Base-by-base conservation (phyloP, 2,113 vertebrate species). In the Acrocephalus kingi region DNA sequence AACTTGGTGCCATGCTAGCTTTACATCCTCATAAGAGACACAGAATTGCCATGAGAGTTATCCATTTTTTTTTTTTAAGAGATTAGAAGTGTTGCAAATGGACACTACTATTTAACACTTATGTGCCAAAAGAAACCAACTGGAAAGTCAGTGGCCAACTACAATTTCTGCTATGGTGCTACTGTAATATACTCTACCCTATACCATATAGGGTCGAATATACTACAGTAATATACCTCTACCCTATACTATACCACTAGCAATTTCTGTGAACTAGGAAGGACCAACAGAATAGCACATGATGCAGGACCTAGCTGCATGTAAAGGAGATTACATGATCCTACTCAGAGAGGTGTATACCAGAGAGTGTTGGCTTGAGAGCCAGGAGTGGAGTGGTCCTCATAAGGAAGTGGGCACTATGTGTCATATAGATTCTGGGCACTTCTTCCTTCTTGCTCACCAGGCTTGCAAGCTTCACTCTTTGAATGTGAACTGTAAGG, bases 201-300 rank as follows among this genome's bases (percentile, higher is more conserved):
- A 15, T 4, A 35, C 11, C 0, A 3, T 46, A 46, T 20, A 46
- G 45, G 17, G 45, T 45, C 15, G 15, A 45, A 16, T 19, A 46
- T 20, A 46, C 18, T 46, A 19, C 45, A 46, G 45, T 46, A 46
- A 78, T 4, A 54, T 3, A 68, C 10, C 10, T 39, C 6, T 9
- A 52, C 13, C 15, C 18, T 25, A 15, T 4, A 39, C 13, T 0
- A 4, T 46, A 45, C 39, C 39, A 89, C 20, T 37, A 59, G n/a
- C 64, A 19, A 43, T 31, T 91, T 56, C 55, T 27, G 4, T 35
- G 37, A 82, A 56, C 30, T 43, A 62, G 8, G 10, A 61, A 48
- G 0, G 8, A n/a, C 37, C 37, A 49, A 3, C 28, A 83, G 56
- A 1, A 1, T 4, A 68, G 49, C 37, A 78, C 0, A 0, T 28